Evolutionary conservation across 1,140 invertebrate species (phyloP).

Genomic region (Mya arenaria): DNA sequence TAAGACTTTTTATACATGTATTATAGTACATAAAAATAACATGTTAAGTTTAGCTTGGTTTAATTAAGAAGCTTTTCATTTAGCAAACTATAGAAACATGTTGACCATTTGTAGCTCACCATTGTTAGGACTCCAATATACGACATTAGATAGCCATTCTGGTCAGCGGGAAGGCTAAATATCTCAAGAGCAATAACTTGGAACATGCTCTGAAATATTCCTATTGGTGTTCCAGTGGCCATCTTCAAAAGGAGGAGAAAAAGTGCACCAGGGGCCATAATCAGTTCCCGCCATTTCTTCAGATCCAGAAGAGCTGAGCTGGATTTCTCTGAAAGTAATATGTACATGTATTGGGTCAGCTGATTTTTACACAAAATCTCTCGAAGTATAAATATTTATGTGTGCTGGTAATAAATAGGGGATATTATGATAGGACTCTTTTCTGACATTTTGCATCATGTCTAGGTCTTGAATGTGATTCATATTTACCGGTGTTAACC

Average conservation of each 20-base stretch:
- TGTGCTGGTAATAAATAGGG: no score
- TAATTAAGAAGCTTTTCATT: neutral
- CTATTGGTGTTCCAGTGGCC: conserved; percentile 74
- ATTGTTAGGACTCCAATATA: conserved; percentile 77
- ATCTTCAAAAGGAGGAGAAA: conserved; percentile 69
- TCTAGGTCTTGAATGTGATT: no score
- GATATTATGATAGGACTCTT: no score
- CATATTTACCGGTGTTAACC: no score
- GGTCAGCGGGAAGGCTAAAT: conserved; percentile 75
- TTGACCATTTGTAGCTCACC: no score
- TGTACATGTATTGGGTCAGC: no score
- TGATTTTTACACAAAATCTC: no score
- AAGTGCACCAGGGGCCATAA: conserved; percentile 67
- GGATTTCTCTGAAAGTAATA: conserved; percentile 50
- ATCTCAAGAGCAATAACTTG: conserved; percentile 74
- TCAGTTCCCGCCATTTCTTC: conserved; percentile 66
- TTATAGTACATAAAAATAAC: no score
- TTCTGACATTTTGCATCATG: no score
- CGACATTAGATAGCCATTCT: conserved; percentile 79
- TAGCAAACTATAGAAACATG: neutral
- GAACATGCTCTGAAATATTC: conserved; percentile 79
- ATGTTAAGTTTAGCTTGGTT: neutral
- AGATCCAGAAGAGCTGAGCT: conserved; percentile 63
- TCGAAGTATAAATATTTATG: no score
- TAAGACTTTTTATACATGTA: no score